phyloP scores from a whole-genome alignment of 2,888 invertebrate species.

The Tinea trinotella region DNA sequence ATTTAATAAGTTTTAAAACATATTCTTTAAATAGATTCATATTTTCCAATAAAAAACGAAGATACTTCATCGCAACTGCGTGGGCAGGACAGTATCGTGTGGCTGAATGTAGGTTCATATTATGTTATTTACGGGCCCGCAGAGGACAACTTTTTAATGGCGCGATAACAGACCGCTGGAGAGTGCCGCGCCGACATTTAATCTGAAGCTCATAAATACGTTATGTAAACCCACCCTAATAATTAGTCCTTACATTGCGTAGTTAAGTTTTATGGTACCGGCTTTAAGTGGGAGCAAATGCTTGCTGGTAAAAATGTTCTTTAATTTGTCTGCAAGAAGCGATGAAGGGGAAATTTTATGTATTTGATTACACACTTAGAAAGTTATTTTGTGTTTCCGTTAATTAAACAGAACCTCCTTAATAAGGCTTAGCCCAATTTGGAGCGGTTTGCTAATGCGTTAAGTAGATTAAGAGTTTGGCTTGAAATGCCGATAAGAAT shows the following conservation, averaged over 20 bases:
- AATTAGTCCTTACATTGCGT: conserved; percentile 67
- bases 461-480: neutral
- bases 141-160: conserved; percentile 70
- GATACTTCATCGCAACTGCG: neutral
- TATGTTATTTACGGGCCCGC: conserved; percentile 62
- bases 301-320: conserved; percentile 54
- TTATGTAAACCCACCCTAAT: conserved; percentile 71
- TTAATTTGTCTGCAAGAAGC: conserved; percentile 60
- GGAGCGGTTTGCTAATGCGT: neutral
- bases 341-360: conserved; percentile 52
- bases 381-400: conserved; percentile 12
- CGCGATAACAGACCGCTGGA: conserved; percentile 69
- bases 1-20: too few species aligned
- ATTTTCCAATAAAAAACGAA: neutral
- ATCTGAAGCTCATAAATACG: conserved; percentile 69
- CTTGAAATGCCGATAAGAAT: neutral
- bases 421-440: neutral
- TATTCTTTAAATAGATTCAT: neutral
- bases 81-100: conserved; percentile 24
- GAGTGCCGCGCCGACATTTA: conserved; percentile 54
- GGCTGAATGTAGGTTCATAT: conserved; percentile 40
- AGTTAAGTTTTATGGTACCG: conserved; percentile 67
- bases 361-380: conserved; percentile 1
- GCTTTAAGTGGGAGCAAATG: conserved; percentile 43
- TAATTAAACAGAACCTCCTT: conserved; percentile 8